Conservation (phyloP, 2,113 vertebrate species). For the Eulemur rufifrons region DNA sequence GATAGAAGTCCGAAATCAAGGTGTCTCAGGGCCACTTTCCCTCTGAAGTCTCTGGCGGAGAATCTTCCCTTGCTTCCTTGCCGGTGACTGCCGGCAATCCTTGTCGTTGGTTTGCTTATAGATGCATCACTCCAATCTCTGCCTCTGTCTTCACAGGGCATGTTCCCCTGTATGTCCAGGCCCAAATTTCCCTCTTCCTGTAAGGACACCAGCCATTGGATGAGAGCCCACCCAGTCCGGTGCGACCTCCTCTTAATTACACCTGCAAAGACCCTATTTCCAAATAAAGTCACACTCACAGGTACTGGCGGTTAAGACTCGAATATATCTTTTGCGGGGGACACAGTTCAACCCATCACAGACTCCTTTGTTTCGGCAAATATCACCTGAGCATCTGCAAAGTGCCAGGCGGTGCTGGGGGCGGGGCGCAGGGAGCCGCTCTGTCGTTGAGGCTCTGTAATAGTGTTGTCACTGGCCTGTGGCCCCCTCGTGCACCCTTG, state of each 20-base stretch:
- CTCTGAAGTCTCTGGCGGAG: neutral
- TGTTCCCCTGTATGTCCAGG: neutral
- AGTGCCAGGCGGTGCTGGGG: neutral
- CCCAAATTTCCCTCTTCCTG: neutral
- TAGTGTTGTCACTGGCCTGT: neutral
- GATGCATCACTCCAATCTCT: neutral
- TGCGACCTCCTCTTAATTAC: neutral
- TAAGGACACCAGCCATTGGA: neutral
- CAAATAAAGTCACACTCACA: neutral
- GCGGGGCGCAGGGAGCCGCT: neutral
- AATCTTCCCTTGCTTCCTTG: neutral
- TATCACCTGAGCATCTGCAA: neutral
- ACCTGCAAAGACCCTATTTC: neutral
- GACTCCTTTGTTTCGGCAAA: neutral
- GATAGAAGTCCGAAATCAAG: neutral
- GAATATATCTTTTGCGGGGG: neutral
- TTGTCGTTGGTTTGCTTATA: rapidly evolving
- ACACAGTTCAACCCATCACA: neutral
- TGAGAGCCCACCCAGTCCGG: neutral
- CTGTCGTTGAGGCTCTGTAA: neutral
- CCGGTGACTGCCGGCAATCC: neutral
- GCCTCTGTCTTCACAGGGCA: rapidly evolving
- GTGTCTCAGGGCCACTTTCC: neutral
- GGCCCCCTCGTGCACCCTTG: neutral
- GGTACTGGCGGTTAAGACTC: neutral